Percentiles rank a stretch among this genome's conserved stretches.
These are phyloP conservation scores for Aegithalos caudatus DNA, from an alignment of 2,113 vertebrate species.

Conservation along the genomic window DNA sequence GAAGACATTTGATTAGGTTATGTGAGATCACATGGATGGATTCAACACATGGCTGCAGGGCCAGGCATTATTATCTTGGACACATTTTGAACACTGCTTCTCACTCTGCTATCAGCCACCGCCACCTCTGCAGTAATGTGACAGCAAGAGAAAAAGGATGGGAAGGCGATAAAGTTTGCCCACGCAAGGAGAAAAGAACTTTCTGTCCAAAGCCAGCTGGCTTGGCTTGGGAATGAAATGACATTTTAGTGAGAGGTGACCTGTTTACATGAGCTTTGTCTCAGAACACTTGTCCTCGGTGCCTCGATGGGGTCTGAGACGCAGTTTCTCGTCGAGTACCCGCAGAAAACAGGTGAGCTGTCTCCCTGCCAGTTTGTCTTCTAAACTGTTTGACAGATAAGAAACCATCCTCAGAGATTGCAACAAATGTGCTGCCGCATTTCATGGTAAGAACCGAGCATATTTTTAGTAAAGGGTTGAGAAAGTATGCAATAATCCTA, in stretches of 20 bases:
- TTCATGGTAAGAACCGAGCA: conserved; percentile 38
- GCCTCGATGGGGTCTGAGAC: conserved; percentile 69
- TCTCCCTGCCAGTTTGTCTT: conserved; percentile 50
- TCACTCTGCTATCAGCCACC: conserved; percentile 73
- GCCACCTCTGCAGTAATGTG: conserved; percentile 74
- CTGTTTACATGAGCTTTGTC: not conserved
- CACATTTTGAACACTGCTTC: conserved; percentile 77
- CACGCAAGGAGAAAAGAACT: conserved; percentile 75
- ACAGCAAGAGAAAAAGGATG: conserved; percentile 72
- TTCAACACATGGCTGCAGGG: conserved; percentile 1
- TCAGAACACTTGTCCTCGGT: conserved; percentile 20
- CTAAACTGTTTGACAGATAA: conserved; percentile 59
- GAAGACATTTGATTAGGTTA: not conserved
- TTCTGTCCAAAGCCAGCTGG: conserved; percentile 79
- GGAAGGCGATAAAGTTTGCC: conserved; percentile 74
- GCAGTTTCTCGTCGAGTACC: conserved; percentile 50
- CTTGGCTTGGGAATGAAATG: conserved; percentile 72
- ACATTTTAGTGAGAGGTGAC: not conserved
- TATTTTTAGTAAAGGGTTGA: conserved; percentile 53
- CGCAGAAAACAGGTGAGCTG: conserved; percentile 80
- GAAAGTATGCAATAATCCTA: conserved; percentile 39
- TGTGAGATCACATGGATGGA: not conserved
- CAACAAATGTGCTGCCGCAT: conserved; percentile 56
- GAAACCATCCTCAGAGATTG: conserved; percentile 49
- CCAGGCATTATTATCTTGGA: conserved; percentile 52